Base-by-base conservation (phyloP, 2,888 invertebrate genomes). In the Anticlea derivata region DNA sequence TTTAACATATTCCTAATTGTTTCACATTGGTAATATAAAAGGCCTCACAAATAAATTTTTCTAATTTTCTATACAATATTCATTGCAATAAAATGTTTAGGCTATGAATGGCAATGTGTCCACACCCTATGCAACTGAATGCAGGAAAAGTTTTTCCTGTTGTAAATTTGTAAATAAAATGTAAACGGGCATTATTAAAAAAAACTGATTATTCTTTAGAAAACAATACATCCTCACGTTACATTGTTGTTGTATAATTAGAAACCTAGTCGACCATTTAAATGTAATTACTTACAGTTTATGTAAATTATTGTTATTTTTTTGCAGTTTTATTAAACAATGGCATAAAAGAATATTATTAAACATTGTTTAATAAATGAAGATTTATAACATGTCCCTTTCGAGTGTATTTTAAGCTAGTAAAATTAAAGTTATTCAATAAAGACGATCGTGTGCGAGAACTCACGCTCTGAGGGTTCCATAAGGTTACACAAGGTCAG, bases 191-290 rank as follows among this genome's bases (percentile, higher is more conserved):
- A 29, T 33, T 41, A 52, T 39, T 20, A 17, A 29, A 34, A 47
- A 46, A 48, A 38, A 27, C 38, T 30, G 47, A 48, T 49, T 39
- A 44, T 48, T 48, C 39, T 34, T 47, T 48, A 53, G 34, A 39
- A 52, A 52, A 52, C 52, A 39, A 30, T 34, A 35, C 48, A 44
- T 53, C 48, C 53, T 44, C 22, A 22, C 38, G 26, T 23, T 39
- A 44, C 50, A 40, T 45, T 50, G 43, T 50, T 31, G 38, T 22
- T 29, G 30, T 13, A 33, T 44, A 31, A 31, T 43, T 47, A 52
- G 26, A 43, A 43, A 46, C 51, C 26, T 38, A 27, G 39, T 44
- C 43, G 20, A 17, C 27, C 44, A 37, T 33, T 50, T 44, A 31
- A 27, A 44, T 44, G 7, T 45, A 40, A 50, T 44, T 22, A 27